Percentiles rank a stretch among this genome's conserved stretches.
Evolutionary conservation across 2,797 vertebrate species (phyloP).

Genomic region (Australoheros facetus): DNA sequence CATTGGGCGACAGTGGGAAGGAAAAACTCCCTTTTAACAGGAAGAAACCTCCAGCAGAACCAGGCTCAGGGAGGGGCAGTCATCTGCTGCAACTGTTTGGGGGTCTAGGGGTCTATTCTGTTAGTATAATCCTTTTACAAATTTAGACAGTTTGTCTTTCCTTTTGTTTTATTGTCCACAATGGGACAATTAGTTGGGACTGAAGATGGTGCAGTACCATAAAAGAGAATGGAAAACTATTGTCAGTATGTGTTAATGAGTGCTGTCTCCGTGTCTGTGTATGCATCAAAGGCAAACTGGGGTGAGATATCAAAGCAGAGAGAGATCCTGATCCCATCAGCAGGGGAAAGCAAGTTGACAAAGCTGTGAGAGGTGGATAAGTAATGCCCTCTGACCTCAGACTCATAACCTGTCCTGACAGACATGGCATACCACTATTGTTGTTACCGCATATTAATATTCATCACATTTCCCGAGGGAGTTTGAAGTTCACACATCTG

Average conservation of each 20-base stretch:
- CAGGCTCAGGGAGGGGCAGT: too few species aligned
- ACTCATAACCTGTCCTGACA: slow-evolving; percentile 70
- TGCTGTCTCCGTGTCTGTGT: slow-evolving; percentile 52
- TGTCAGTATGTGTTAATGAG: slow-evolving; percentile 58
- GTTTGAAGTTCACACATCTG: slow-evolving; percentile 52
- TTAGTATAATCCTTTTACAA: not conserved
- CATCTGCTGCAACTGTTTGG: too few species aligned
- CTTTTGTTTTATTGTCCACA: slow-evolving; percentile 19
- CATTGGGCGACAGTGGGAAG: too few species aligned
- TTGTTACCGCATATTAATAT: slow-evolving; percentile 76
- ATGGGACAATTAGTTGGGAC: slow-evolving; percentile 34
- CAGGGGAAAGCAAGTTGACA: slow-evolving; percentile 62
- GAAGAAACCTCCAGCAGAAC: too few species aligned
- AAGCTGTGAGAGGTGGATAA: slow-evolving; percentile 62
- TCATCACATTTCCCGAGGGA: slow-evolving; percentile 70
- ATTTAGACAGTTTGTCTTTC: slow-evolving; percentile 4
- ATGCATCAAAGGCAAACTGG: slow-evolving; percentile 61
- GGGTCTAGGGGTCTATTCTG: too few species aligned
- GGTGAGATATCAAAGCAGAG: slow-evolving; percentile 62
- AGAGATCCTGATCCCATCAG: slow-evolving; percentile 37
- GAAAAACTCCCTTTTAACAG: too few species aligned
- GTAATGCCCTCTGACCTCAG: slow-evolving; percentile 61
- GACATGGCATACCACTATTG: slow-evolving; percentile 52
- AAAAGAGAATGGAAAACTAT: slow-evolving; percentile 42
- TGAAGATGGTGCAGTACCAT: slow-evolving; percentile 24